Percentiles rank a stretch among this genome's conserved stretches.
These are phyloP conservation scores for Xenops minutus DNA, from an alignment of 2,797 vertebrate genomes.

Conservation along the genomic window DNA sequence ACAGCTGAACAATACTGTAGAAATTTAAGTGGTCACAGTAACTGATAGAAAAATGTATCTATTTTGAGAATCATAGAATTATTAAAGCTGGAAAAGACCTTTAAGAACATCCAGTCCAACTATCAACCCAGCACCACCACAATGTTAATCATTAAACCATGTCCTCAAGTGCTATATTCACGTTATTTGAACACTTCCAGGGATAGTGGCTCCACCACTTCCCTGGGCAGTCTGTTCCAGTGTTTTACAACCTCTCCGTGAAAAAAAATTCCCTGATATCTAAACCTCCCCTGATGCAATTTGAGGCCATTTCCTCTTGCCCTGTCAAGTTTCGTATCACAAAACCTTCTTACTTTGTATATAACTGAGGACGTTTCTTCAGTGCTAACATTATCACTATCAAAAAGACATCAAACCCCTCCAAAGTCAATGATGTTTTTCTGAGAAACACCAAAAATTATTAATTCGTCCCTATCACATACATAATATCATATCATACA, in stretches of 20 bases:
- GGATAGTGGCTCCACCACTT: background rate
- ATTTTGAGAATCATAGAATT: background rate
- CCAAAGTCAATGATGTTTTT: background rate
- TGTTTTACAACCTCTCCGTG: background rate
- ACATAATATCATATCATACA: background rate
- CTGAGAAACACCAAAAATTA: background rate
- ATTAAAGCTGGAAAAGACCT: background rate
- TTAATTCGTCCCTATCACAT: background rate
- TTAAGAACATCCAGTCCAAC: background rate
- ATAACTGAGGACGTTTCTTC: background rate
- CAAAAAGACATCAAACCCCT: background rate
- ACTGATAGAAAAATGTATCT: background rate
- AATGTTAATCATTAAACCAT: background rate
- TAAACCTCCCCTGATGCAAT: background rate
- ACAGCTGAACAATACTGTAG: background rate
- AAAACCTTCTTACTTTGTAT: background rate
- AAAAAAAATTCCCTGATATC: background rate
- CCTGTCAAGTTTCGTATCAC: background rate
- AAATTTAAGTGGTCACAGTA: background rate
- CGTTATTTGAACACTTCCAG: background rate
- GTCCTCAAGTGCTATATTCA: background rate
- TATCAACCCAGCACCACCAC: background rate
- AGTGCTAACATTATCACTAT: background rate
- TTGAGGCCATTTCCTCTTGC: background rate
- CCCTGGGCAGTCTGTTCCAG: background rate